A percentile compares a stretch with the other conserved stretches of the same genome.
These are phyloP conservation scores for Nomia melanderi DNA, from an alignment of 1,140 invertebrate species.

Conservation along the genomic window DNA sequence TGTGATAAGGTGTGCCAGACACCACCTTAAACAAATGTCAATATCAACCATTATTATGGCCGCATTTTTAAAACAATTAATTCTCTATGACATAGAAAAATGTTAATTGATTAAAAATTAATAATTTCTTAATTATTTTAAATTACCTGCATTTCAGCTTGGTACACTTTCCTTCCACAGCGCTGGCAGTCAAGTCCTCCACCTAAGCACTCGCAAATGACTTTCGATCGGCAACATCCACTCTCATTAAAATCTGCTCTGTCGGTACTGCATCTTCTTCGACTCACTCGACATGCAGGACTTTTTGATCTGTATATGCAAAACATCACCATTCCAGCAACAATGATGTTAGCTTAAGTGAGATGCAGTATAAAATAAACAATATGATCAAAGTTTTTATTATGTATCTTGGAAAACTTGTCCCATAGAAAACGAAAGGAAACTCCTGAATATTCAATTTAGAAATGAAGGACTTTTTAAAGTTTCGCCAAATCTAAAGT, in stretches of 20 bases:
- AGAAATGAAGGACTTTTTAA: too few relatives aligned
- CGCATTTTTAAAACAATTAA: too few relatives aligned
- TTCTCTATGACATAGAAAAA: too few relatives aligned
- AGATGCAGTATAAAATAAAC: too few relatives aligned
- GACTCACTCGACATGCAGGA: slow-evolving; percentile 31
- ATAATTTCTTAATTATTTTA: slow-evolving; percentile 11
- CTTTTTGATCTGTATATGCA: slow-evolving; percentile 48
- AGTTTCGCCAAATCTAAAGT: neutral
- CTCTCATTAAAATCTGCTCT: slow-evolving; percentile 8
- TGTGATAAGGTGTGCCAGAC: slow-evolving; percentile 79
- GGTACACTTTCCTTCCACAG: slow-evolving; percentile 75
- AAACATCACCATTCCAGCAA: slow-evolving; percentile 12
- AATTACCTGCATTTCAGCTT: slow-evolving; percentile 75
- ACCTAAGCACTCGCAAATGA: slow-evolving; percentile 70
- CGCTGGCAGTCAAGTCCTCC: slow-evolving; percentile 73
- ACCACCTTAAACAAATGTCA: slow-evolving; percentile 63
- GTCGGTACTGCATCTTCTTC: slow-evolving; percentile 28
- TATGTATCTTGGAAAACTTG: neutral
- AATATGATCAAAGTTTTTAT: neutral
- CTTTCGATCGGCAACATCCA: slow-evolving; percentile 51
- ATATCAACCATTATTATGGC: neutral
- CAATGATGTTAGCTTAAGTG: neutral
- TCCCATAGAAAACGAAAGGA: too few relatives aligned
- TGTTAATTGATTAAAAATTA: neutral
- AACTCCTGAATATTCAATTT: neutral